Percentiles rank a stretch among this genome's conserved stretches.
phyloP scores from a whole-genome alignment of 2,797 vertebrate genomes.

The Lerista edwardsae region DNA sequence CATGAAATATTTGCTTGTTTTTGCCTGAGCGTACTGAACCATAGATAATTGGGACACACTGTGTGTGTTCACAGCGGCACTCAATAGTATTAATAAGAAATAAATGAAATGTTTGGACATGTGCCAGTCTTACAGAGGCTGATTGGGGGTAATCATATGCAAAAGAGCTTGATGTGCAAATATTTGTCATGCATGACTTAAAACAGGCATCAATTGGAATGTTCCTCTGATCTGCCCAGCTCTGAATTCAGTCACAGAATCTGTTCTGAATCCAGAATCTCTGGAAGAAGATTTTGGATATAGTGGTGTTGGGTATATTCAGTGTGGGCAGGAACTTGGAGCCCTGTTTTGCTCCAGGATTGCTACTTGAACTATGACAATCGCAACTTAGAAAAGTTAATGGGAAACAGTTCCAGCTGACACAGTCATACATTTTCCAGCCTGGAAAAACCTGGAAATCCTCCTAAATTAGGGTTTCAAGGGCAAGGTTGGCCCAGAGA shows the following conservation, averaged over 20 bases:
- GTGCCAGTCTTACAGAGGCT: conserved; percentile 13
- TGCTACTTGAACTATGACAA: too few species aligned
- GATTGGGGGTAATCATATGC: conserved; percentile 9
- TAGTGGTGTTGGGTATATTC: too few species aligned
- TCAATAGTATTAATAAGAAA: conserved; percentile 25
- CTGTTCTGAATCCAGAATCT: too few species aligned
- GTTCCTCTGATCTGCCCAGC: background rate
- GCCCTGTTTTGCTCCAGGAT: too few species aligned
- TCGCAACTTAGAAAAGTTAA: too few species aligned
- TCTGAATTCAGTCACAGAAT: background rate
- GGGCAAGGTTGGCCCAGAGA: too few species aligned
- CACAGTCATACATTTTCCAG: too few species aligned
- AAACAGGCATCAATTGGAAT: background rate
- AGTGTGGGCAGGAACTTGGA: too few species aligned
- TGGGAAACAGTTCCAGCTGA: too few species aligned
- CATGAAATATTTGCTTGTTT: conserved; percentile 22
- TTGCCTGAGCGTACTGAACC: conserved; percentile 1
- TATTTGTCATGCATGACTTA: conserved; percentile 13
- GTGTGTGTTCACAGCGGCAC: background rate
- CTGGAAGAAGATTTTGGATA: too few species aligned
- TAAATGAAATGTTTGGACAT: conserved; percentile 20
- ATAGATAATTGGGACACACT: conserved; percentile 8
- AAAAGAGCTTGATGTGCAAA: background rate
- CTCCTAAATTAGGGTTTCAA: too few species aligned
- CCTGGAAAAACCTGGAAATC: too few species aligned